Conservation (phyloP, 2,888 invertebrate species). For the Cerastoderma edule region DNA sequence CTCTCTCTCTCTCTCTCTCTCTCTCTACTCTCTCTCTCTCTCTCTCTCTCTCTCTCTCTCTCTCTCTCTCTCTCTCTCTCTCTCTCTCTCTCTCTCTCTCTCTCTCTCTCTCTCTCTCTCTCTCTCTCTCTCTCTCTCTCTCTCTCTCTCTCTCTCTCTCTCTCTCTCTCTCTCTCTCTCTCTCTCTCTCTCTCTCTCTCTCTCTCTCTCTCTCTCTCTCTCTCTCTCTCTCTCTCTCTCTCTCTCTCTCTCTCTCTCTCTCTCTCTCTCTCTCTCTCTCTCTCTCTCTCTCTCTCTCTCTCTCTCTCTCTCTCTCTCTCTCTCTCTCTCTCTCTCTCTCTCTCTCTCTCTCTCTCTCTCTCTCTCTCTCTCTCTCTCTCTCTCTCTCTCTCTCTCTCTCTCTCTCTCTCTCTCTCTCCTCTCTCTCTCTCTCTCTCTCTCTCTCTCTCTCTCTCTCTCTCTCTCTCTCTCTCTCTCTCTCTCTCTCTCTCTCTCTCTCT, state of each 20-base stretch:
- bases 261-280: not conserved
- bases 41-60: constrained; percentile 1
- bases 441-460: constrained; percentile 15
- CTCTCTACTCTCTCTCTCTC: constrained; percentile 7
- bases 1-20: not conserved
- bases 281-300: not conserved
- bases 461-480: constrained; percentile 6
- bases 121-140: not conserved
- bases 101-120: not conserved
- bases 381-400: constrained; percentile 18
- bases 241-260: not conserved
- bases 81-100: not conserved
- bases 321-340: not conserved
- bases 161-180: not conserved
- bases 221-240: not conserved
- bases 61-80: not conserved
- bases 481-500: not conserved
- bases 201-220: not conserved
- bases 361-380: constrained; percentile 10
- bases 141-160: constrained; percentile 3
- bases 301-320: not conserved
- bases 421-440: constrained; percentile 4
- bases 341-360: constrained; percentile 3
- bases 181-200: not conserved
- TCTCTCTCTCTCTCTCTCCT: constrained; percentile 14